Evolutionary conservation across 2,113 vertebrate species (phyloP).

Genomic region (Lates calcarifer): DNA sequence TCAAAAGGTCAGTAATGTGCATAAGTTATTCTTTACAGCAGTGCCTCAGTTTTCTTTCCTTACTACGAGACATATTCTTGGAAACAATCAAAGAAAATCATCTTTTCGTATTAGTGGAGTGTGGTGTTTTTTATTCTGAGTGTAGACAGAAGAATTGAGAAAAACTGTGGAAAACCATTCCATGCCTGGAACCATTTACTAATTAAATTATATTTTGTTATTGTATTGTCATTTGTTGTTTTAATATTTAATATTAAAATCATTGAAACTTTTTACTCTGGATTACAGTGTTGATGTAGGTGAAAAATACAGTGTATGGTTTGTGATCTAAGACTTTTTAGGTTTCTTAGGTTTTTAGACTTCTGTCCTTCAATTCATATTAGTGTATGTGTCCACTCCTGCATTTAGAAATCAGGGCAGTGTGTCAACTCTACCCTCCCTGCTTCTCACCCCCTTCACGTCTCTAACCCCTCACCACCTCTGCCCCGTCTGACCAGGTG

Average conservation of each 20-base stretch:
- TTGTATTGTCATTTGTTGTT: too few species aligned
- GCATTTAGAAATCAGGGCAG: constrained; percentile 3
- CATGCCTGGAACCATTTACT: constrained; percentile 10
- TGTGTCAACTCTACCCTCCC: constrained; percentile 16
- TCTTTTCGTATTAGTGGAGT: constrained; percentile 16
- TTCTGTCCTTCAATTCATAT: constrained; percentile 1
- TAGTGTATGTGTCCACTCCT: not conserved
- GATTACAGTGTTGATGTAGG: not conserved
- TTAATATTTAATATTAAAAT: too few species aligned
- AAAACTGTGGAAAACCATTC: constrained; percentile 29
- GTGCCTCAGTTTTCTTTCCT: constrained; percentile 39
- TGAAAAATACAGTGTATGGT: not conserved
- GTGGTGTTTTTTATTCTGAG: constrained; percentile 14
- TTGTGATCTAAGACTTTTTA: too few species aligned
- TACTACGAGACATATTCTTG: constrained; percentile 46
- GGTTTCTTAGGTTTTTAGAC: too few species aligned
- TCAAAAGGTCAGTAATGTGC: constrained; percentile 65
- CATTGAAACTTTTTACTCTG: not conserved
- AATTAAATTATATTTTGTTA: not conserved
- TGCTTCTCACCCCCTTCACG: constrained; percentile 29
- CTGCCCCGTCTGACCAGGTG: constrained; percentile 57
- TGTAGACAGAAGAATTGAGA: constrained; percentile 13
- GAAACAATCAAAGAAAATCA: constrained; percentile 38
- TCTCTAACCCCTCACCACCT: constrained; percentile 33
- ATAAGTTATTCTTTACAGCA: constrained; percentile 47